A percentile compares a stretch with the other conserved stretches of the same genome.
Evolutionary conservation across 2,888 invertebrate species (phyloP).

Genomic region (Lasius fuliginosus): DNA sequence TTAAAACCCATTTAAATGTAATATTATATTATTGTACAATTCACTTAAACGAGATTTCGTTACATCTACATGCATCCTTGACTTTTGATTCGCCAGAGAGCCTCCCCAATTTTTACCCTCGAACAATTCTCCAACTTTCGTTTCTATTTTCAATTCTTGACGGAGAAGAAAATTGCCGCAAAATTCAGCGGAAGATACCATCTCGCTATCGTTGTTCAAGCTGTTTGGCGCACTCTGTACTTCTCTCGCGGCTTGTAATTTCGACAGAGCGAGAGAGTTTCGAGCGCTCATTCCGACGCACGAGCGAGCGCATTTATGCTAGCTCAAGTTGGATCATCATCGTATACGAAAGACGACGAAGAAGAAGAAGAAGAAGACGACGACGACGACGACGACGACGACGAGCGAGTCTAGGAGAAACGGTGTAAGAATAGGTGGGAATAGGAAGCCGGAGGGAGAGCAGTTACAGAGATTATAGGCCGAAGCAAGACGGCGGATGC

Average conservation of each 20-base stretch:
- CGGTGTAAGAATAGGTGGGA: slow-evolving; percentile 21
- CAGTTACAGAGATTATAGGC: slow-evolving; percentile 48
- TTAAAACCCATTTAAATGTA: not conserved
- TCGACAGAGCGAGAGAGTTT: slow-evolving; percentile 25
- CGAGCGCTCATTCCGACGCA: slow-evolving; percentile 38
- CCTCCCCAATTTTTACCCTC: not conserved
- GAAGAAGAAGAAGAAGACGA: not conserved
- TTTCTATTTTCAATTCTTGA: slow-evolving; percentile 23
- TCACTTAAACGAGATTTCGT: not conserved
- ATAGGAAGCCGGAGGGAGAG: slow-evolving; percentile 1
- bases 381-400: not conserved
- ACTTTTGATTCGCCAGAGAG: not conserved
- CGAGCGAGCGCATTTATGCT: slow-evolving; percentile 36
- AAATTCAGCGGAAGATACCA: slow-evolving; percentile 16
- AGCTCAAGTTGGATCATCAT: slow-evolving; percentile 31
- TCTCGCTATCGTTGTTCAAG: slow-evolving; percentile 16
- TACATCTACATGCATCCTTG: not conserved
- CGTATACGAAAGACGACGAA: slow-evolving; percentile 1
- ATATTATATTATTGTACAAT: not conserved
- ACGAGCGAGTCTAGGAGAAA: not conserved
- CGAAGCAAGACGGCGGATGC: slow-evolving; percentile 69
- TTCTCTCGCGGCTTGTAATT: slow-evolving; percentile 39
- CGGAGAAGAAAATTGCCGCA: not conserved
- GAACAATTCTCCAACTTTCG: not conserved
- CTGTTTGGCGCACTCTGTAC: slow-evolving; percentile 33